phyloP scores from a whole-genome alignment of 1,140 invertebrate genomes.

The Ganaspis sp. region DNA sequence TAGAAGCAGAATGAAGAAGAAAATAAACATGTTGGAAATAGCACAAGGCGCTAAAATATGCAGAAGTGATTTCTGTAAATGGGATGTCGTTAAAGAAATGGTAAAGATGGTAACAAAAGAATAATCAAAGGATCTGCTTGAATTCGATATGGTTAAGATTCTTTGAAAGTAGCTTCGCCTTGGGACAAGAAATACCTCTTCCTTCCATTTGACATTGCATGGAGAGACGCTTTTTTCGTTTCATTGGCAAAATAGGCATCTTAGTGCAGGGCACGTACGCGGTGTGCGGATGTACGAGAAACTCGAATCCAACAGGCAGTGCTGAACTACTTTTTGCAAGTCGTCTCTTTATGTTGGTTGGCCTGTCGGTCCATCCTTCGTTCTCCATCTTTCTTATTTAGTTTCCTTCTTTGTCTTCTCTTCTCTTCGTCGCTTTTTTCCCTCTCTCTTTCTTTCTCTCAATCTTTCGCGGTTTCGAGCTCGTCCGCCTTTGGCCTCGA shows the following conservation, averaged over 20 bases:
- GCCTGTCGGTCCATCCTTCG: constrained; percentile 61
- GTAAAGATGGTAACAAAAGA: background rate
- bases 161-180: constrained; percentile 1
- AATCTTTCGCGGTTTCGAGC: constrained; percentile 39
- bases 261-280: constrained; percentile 53
- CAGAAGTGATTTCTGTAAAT: background rate
- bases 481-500: constrained; percentile 62
- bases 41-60: no score
- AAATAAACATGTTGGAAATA: no score
- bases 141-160: constrained; percentile 18
- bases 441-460: constrained; percentile 35
- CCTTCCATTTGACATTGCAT: constrained; percentile 48
- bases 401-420: constrained; percentile 32
- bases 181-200: constrained; percentile 46
- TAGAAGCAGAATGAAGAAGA: no score
- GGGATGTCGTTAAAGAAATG: background rate
- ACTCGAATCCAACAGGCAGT: constrained; percentile 57
- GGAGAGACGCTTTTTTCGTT: constrained; percentile 49
- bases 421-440: constrained; percentile 16
- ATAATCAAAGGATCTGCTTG: constrained; percentile 19
- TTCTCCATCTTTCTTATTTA: constrained; percentile 42
- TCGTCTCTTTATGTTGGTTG: constrained; percentile 65
- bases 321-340: constrained; percentile 72
- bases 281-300: constrained; percentile 50
- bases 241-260: constrained; percentile 53